Evolutionary conservation across 2,888 invertebrate species (phyloP), one percentile per base, ranked within the genome.

Genomic region (Lasiommata megera): DNA sequence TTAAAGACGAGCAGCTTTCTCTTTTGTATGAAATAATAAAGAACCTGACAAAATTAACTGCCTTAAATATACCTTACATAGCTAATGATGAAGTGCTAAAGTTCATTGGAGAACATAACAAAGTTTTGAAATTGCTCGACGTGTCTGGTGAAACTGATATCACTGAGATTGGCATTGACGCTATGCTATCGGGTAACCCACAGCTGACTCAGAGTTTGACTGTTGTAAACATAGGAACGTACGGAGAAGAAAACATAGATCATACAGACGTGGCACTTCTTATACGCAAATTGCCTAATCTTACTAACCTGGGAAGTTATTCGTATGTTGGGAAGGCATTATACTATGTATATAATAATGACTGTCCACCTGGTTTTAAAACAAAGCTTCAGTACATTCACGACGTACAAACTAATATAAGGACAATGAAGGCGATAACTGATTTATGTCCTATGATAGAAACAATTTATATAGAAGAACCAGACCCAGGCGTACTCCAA

Each of bases 131-230:
- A 63, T 81, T 93, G 8, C 76, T 95, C 18, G 94, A 95, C 67
- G 92, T 95, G 59, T 94, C 94, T 0, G 95, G 95, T 1, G 94
- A 95, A 73, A 93, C 94, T 7, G 93, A 93, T 71, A 93, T 94
- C 40, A 93, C 94, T 0, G 92, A 93, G 71, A 92, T 92, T 23
- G 94, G 94, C 54, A 92, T 95, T 47, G 92, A 92, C 56, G 84
- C 87, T 1, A 85, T 94, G 74, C 76, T 93, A 44, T 84, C 78
- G 29, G 91, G 92, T 0, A 83, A 91, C 54, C 85, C 92, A n/a
- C 82, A 86, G 65, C 80, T 91, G 60, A 89, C 92, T 11, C 87
- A 92, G 40, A 90, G 88, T 51, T 72, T 94, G 37, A 92, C 92
- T 3, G 91, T 94, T 41, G 86, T 95, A 46, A 93, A 94, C 71